Percentiles rank a stretch among this genome's conserved stretches.
Conservation (phyloP, 1,140 invertebrate genomes). For the Anastatus disparis region DNA sequence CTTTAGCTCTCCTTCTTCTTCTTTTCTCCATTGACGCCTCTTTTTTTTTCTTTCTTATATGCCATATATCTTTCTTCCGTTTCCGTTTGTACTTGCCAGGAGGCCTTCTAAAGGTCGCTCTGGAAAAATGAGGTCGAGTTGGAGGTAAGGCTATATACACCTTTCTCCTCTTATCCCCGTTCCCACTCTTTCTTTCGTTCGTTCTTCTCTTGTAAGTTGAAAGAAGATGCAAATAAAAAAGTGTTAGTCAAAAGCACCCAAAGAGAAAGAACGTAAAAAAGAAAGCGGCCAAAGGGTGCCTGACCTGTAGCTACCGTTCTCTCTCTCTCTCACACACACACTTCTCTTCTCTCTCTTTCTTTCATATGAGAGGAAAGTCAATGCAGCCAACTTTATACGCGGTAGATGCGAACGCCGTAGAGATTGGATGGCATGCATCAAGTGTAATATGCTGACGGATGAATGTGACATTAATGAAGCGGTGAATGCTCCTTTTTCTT, state of each 20-base stretch:
- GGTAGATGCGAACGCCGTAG: too few species aligned
- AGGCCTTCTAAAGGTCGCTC: conserved; percentile 34
- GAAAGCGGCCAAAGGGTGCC: conserved; percentile 35
- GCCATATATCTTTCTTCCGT: conserved; percentile 2
- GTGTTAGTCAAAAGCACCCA: conserved; percentile 4
- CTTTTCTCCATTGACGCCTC: too few species aligned
- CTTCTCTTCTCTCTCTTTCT: too few species aligned
- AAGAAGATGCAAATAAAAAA: too few species aligned
- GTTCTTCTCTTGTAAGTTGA: background rate
- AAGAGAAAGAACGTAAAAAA: conserved; percentile 7
- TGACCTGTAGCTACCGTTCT: conserved; percentile 24
- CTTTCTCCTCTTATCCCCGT: background rate
- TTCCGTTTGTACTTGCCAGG: background rate
- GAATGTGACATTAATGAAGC: background rate
- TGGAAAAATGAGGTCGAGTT: conserved; percentile 28
- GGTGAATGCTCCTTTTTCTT: background rate
- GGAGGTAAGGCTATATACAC: too few species aligned
- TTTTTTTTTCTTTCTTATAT: too few species aligned
- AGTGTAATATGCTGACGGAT: background rate
- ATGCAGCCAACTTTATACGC: conserved; percentile 22
- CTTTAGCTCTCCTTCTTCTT: too few species aligned
- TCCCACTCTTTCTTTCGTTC: background rate
- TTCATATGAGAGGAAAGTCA: conserved; percentile 11
- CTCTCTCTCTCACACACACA: too few species aligned
- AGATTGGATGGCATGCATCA: background rate